phyloP scores from a whole-genome alignment of 2,797 vertebrate genomes.

The Botia kubotai region DNA sequence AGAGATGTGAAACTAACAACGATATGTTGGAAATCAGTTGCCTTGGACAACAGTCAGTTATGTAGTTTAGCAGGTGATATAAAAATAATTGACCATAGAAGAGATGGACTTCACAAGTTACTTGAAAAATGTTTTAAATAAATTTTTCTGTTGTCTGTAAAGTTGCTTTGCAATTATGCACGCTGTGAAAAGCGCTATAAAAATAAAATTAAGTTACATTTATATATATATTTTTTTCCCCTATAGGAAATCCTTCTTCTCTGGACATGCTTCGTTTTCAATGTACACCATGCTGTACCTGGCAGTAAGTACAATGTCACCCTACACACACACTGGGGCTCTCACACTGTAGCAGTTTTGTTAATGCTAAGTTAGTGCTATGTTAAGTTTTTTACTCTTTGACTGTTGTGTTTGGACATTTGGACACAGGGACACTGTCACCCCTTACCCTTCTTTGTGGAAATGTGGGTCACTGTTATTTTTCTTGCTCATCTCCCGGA shows the following conservation, averaged over 20 bases:
- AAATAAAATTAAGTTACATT: no score
- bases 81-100: background rate
- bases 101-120: no score
- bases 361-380: no score
- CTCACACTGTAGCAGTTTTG: background rate
- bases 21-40: background rate
- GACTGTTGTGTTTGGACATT: background rate
- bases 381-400: background rate
- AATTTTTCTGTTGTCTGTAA: no score
- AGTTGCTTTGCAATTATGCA: no score
- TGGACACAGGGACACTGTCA: background rate
- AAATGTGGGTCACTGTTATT: slow-evolving; percentile 59
- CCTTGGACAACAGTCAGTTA: background rate
- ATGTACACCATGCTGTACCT: slow-evolving; percentile 98
- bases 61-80: background rate
- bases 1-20: no score
- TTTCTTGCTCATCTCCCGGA: slow-evolving; percentile 49
- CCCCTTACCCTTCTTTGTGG: background rate
- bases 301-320: slow-evolving; percentile 86
- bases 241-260: slow-evolving; percentile 96
- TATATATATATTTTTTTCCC: slow-evolving; percentile 15
- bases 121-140: no score
- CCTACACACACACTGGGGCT: slow-evolving; percentile 14
- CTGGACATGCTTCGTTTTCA: slow-evolving; percentile 96
- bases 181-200: no score